These are phyloP conservation scores for Blomia tropicalis DNA, from an alignment of 2,888 invertebrate genomes.

Conservation along the genomic window DNA sequence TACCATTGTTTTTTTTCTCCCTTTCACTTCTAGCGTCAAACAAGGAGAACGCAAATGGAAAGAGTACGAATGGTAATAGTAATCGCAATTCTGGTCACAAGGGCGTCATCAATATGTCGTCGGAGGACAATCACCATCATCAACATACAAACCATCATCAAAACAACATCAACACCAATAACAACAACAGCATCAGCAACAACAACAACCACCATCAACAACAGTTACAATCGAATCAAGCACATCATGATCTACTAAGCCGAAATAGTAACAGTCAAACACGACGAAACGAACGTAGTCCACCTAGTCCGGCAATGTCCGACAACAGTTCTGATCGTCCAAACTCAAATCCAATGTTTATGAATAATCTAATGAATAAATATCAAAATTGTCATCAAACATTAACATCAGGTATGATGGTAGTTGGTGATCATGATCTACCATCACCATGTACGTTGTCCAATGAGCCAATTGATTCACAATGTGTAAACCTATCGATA, in stretches of 20 bases:
- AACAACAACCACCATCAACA: no score
- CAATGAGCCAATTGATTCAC: neutral
- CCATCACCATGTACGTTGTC: neutral
- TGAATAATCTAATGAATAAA: neutral
- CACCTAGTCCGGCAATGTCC: neutral
- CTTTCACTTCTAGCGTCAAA: neutral
- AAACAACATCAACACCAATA: neutral
- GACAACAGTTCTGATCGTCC: neutral
- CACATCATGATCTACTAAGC: neutral
- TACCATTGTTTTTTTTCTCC: neutral
- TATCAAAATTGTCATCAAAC: neutral
- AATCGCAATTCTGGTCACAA: conserved; percentile 13
- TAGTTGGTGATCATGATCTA: neutral
- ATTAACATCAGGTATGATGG: no score
- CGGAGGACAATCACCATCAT: neutral
- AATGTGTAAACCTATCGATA: neutral
- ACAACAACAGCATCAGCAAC: neutral
- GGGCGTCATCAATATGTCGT: no score
- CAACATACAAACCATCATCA: neutral
- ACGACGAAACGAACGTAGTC: neutral
- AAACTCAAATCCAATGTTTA: neutral
- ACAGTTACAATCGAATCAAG: neutral
- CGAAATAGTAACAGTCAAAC: neutral
- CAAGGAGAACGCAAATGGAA: conserved; percentile 1
- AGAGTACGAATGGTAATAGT: neutral